Evolutionary conservation across 1,140 invertebrate genomes (phyloP).

Genomic region (Drosophila miranda): DNA sequence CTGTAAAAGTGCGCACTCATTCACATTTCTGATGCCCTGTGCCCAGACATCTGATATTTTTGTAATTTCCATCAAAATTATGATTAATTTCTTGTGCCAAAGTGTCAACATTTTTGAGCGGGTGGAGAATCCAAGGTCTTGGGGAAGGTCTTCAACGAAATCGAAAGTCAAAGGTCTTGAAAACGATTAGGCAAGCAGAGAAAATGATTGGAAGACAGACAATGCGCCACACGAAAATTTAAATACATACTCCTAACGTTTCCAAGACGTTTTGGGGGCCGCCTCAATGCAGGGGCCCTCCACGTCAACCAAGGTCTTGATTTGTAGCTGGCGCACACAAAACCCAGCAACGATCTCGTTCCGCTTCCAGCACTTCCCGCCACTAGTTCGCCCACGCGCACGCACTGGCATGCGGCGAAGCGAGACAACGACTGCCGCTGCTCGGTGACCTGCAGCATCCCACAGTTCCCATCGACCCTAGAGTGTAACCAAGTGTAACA

Average conservation of each 20-base stretch:
- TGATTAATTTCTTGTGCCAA: slow-evolving; percentile 39
- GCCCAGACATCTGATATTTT: slow-evolving; percentile 32
- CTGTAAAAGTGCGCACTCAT: slow-evolving; percentile 5
- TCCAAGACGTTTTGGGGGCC: slow-evolving; percentile 15
- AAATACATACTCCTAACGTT: background rate
- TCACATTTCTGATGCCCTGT: slow-evolving; percentile 34
- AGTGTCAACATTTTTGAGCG: slow-evolving; percentile 9
- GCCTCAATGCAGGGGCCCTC: background rate
- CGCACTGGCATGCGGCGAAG: slow-evolving; percentile 25
- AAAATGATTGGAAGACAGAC: background rate
- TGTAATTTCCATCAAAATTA: slow-evolving; percentile 44
- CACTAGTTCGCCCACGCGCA: background rate
- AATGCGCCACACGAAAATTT: slow-evolving; percentile 1
- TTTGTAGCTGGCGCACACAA: slow-evolving; percentile 51
- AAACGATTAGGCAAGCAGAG: slow-evolving; percentile 35
- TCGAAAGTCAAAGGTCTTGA: slow-evolving; percentile 46
- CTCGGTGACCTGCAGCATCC: slow-evolving; percentile 54
- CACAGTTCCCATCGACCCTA: background rate
- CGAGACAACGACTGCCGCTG: slow-evolving; percentile 13
- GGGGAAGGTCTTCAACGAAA: slow-evolving; percentile 27
- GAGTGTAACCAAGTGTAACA: slow-evolving; percentile 75
- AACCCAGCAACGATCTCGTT: slow-evolving; percentile 12
- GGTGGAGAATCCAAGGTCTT: slow-evolving; percentile 10
- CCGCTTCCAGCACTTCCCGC: background rate
- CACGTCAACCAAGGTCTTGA: slow-evolving; percentile 50